These are phyloP conservation scores for Caenorhabditis macrosperma DNA, from an alignment of 2,888 invertebrate species.

Conservation along the genomic window DNA sequence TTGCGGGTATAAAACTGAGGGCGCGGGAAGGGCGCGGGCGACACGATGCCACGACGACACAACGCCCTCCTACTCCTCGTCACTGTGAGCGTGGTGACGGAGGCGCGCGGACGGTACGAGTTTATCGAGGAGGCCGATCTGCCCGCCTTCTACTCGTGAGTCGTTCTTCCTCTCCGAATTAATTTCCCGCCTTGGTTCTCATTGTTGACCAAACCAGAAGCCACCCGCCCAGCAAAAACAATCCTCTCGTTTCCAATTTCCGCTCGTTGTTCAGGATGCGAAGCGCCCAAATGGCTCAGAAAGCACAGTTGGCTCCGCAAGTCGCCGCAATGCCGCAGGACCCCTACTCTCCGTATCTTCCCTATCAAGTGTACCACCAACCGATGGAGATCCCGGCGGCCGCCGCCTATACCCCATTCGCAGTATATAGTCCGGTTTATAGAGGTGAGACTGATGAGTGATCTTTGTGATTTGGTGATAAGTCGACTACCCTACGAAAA, in stretches of 20 bases:
- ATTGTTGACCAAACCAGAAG: background rate
- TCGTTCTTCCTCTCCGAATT: background rate
- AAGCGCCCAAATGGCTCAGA: constrained; percentile 59
- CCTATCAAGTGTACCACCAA: constrained; percentile 52
- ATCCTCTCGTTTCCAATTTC: background rate
- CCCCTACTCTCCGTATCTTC: constrained; percentile 42
- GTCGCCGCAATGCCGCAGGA: constrained; percentile 23
- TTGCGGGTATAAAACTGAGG: constrained; percentile 15
- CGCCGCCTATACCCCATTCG: constrained; percentile 24
- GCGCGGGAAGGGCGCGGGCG: no score
- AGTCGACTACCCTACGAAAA: no score
- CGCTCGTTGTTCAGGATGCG: constrained; percentile 43
- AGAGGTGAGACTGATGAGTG: constrained; percentile 14
- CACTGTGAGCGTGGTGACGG: background rate
- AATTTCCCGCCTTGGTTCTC: background rate
- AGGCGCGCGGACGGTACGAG: constrained; percentile 45
- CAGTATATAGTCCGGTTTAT: constrained; percentile 48
- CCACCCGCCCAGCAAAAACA: no score
- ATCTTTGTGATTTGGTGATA: no score
- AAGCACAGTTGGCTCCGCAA: constrained; percentile 54
- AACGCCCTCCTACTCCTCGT: constrained; percentile 1
- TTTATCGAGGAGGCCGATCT: constrained; percentile 53
- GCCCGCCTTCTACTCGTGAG: constrained; percentile 59
- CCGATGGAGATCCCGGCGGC: constrained; percentile 20
- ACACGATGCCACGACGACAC: constrained; percentile 18